phyloP scores from a whole-genome alignment of 2,113 vertebrate genomes.

The Acrocephalus arundinaceus region DNA sequence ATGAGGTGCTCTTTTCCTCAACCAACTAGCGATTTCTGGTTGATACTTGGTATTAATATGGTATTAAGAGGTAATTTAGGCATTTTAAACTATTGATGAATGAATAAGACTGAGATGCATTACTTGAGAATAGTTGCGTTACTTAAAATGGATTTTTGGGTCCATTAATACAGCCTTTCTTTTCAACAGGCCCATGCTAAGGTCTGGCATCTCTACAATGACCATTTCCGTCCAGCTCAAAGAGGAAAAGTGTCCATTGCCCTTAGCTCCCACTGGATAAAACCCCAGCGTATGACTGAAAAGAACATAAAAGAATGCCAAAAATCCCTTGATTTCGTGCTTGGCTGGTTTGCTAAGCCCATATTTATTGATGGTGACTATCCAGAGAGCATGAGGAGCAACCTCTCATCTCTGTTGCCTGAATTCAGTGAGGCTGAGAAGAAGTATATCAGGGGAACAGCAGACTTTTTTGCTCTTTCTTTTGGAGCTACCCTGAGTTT shows the following conservation, averaged over 20 bases:
- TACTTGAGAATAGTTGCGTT: background rate
- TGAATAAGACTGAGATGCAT: background rate
- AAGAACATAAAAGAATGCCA: constrained; percentile 85
- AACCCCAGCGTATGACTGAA: constrained; percentile 80
- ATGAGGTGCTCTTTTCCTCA: background rate
- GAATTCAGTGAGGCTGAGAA: constrained; percentile 84
- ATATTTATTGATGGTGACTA: constrained; percentile 94
- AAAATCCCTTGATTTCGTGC: constrained; percentile 91
- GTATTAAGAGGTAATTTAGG: background rate
- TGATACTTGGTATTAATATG: background rate
- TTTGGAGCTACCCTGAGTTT: constrained; percentile 93
- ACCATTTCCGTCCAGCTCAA: constrained; percentile 83
- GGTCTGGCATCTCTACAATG: constrained; percentile 92
- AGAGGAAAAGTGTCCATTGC: constrained; percentile 90
- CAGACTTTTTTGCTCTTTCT: constrained; percentile 96
- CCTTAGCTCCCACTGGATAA: constrained; percentile 94
- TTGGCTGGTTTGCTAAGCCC: constrained; percentile 96
- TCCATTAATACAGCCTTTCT: constrained; percentile 17
- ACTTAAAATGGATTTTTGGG: background rate
- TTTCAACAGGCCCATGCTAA: constrained; percentile 87
- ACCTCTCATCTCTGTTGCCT: constrained; percentile 85
- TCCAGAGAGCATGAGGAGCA: constrained; percentile 87
- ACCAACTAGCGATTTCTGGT: background rate
- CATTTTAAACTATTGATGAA: background rate
- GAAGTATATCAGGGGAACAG: constrained; percentile 82